Percentiles rank a stretch among this genome's conserved stretches.
Conservation (phyloP, 2,797 vertebrate genomes). For the Takifugu ocellatus region DNA sequence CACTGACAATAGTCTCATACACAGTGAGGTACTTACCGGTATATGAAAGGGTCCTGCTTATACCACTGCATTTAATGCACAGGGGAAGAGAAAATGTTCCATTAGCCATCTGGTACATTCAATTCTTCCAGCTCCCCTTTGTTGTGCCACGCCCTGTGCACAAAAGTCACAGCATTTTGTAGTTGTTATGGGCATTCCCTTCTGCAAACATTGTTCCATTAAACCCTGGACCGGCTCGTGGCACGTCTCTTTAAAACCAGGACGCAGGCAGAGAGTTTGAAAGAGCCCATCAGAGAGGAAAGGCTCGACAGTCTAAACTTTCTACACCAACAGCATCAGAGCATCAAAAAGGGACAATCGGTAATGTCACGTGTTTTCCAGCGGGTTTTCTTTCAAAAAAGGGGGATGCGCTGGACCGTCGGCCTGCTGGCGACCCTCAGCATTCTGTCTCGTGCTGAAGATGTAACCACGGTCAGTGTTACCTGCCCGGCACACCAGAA, state of each 20-base stretch:
- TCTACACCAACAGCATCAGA: background rate
- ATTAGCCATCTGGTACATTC: constrained; percentile 13
- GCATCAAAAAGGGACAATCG: background rate
- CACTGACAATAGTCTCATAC: no score
- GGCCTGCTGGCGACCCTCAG: constrained; percentile 39
- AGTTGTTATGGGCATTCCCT: constrained; percentile 29
- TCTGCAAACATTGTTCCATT: constrained; percentile 32
- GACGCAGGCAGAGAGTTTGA: constrained; percentile 4
- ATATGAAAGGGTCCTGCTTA: no score
- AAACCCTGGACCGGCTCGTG: constrained; percentile 22
- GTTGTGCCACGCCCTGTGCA: constrained; percentile 21
- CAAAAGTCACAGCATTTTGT: constrained; percentile 26
- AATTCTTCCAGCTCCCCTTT: constrained; percentile 12
- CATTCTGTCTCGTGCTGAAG: constrained; percentile 25
- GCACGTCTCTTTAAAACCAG: constrained; percentile 52
- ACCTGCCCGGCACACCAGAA: constrained; percentile 75
- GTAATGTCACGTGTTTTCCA: no score
- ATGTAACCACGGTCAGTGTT: constrained; percentile 2
- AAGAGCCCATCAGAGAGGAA: background rate
- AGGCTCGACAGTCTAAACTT: no score
- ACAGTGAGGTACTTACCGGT: no score
- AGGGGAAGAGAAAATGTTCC: background rate
- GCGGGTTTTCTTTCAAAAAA: background rate
- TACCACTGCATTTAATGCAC: no score
- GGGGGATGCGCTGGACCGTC: constrained; percentile 57